Percentiles rank a stretch among this genome's conserved stretches.
Evolutionary conservation across 2,797 vertebrate genomes (phyloP).

Genomic region (Rousettus madagascariensis): DNA sequence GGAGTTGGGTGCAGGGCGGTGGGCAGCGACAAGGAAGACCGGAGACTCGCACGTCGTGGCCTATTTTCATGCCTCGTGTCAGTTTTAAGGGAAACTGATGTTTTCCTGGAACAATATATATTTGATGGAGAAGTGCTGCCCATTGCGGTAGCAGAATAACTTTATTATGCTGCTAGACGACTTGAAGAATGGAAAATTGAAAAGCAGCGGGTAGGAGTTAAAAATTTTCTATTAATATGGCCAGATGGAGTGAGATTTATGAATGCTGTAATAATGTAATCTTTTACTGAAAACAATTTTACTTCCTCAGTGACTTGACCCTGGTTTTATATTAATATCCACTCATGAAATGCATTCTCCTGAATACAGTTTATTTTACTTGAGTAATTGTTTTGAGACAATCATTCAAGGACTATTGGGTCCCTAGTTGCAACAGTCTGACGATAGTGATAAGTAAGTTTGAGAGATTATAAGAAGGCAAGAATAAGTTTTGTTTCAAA

Average conservation of each 20-base stretch:
- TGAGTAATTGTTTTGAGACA: constrained; percentile 15
- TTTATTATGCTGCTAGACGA: constrained; percentile 10
- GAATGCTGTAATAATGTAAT: not conserved
- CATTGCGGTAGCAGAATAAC: not conserved
- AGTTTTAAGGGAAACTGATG: not conserved
- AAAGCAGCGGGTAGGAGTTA: constrained; percentile 11
- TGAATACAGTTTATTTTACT: constrained; percentile 52
- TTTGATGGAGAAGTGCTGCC: constrained; percentile 11
- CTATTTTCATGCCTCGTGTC: not conserved
- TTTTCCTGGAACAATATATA: not conserved
- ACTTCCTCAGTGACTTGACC: constrained; percentile 59
- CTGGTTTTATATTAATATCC: constrained; percentile 30
- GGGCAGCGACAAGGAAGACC: fast-evolving
- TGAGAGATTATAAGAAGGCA: constrained; percentile 23
- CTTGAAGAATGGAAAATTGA: constrained; percentile 39
- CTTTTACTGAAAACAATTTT: constrained; percentile 61
- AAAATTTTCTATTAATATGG: constrained; percentile 22
- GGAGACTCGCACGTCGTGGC: not conserved
- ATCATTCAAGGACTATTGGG: constrained; percentile 33
- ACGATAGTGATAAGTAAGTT: constrained; percentile 56
- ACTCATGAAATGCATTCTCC: constrained; percentile 59
- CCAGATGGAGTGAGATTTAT: not conserved
- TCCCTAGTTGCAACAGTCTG: not conserved
- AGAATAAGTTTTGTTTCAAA: constrained; percentile 47
- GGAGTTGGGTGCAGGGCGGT: fast-evolving